Conservation (phyloP, 2,888 invertebrate species). For the Amphimallon solstitiale region DNA sequence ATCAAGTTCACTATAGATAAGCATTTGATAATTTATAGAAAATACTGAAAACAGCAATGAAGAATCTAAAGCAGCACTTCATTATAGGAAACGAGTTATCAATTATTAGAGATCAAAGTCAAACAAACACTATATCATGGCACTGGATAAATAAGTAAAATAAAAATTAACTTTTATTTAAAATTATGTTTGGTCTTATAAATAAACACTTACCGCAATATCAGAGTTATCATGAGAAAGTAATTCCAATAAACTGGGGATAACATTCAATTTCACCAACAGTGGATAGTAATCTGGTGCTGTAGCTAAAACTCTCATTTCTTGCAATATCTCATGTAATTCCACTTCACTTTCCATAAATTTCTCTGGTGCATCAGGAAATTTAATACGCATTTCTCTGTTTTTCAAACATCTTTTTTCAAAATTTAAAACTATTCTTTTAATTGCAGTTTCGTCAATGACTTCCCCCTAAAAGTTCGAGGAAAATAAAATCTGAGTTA, state of each 20-base stretch:
- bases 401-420: slow-evolving; percentile 95
- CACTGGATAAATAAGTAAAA: no score
- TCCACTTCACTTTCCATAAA: slow-evolving; percentile 97
- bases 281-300: slow-evolving; percentile 94
- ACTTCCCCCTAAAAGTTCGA: slow-evolving; percentile 76
- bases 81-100: no score
- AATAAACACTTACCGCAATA: slow-evolving; percentile 65
- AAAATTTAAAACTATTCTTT: slow-evolving; percentile 89
- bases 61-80: no score
- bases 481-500: not conserved
- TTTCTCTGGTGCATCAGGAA: slow-evolving; percentile 95
- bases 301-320: slow-evolving; percentile 93
- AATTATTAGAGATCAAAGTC: no score
- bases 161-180: no score
- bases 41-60: no score
- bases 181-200: no score
- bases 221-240: slow-evolving; percentile 97
- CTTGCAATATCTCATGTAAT: slow-evolving; percentile 79
- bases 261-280: slow-evolving; percentile 87
- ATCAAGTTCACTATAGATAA: no score
- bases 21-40: no score
- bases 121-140: no score
- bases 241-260: slow-evolving; percentile 91
- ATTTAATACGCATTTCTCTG: slow-evolving; percentile 98
- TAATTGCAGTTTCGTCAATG: slow-evolving; percentile 87